Percentiles rank a stretch among this genome's conserved stretches.
These are phyloP conservation scores for Brachymystax lenok DNA, from an alignment of 2,797 vertebrate genomes.

Conservation along the genomic window DNA sequence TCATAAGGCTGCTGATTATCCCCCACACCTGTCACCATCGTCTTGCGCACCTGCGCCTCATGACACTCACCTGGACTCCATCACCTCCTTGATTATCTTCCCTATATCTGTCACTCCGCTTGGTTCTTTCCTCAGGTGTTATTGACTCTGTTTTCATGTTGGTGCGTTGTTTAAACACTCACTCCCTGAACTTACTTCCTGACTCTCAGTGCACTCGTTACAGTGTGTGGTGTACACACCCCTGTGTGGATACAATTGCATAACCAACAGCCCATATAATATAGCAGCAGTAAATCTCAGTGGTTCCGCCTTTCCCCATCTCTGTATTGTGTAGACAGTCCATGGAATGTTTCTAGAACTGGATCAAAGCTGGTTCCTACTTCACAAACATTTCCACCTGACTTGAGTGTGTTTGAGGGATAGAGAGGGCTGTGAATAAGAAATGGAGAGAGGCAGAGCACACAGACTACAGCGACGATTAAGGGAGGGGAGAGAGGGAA, in stretches of 20 bases:
- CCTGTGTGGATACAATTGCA: constrained; percentile 45
- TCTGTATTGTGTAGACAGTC: constrained; percentile 4
- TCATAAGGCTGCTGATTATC: too few species aligned
- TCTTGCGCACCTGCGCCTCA: too few species aligned
- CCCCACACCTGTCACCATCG: too few species aligned
- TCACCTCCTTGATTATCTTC: too few species aligned
- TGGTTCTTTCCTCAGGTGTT: too few species aligned
- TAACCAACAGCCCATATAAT: constrained; percentile 51
- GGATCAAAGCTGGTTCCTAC: background rate
- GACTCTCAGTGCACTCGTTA: too few species aligned
- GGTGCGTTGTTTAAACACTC: too few species aligned
- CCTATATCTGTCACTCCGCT: too few species aligned
- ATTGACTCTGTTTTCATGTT: too few species aligned
- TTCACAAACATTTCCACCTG: constrained; percentile 3
- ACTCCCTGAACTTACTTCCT: too few species aligned
- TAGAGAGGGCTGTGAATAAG: background rate
- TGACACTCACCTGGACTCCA: too few species aligned
- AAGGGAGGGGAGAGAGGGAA: background rate
- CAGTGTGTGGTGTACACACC: constrained; percentile 40
- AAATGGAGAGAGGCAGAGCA: background rate
- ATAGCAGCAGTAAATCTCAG: constrained; percentile 50
- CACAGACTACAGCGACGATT: background rate
- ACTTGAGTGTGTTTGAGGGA: background rate
- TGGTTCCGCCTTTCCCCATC: constrained; percentile 14
- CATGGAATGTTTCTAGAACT: background rate